Evolutionary conservation across 1,140 invertebrate species (phyloP).

Genomic region (Panagrolaimus sp.): DNA sequence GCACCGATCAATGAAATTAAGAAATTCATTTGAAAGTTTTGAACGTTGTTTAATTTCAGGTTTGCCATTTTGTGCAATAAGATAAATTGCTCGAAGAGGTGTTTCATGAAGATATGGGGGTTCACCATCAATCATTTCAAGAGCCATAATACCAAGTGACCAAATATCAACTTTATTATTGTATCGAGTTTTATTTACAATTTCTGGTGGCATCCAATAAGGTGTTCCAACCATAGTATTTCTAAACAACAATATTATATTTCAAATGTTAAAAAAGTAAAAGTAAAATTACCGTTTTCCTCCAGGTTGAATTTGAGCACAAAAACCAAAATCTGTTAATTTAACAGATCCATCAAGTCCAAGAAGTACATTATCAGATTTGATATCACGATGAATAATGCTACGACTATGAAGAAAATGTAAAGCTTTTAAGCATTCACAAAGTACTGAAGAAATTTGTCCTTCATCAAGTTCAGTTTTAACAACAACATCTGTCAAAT

Average conservation of each 20-base stretch:
- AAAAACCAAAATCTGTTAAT: conserved; percentile 53
- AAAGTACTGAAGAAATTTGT: conserved; percentile 57
- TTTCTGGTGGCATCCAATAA: conserved; percentile 84
- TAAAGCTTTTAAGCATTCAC: conserved; percentile 52
- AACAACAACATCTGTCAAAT: conserved; percentile 64
- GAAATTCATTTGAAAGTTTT: conserved; percentile 47
- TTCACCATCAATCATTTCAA: conserved; percentile 58
- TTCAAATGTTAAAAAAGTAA: not conserved
- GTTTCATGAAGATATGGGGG: conserved; percentile 56
- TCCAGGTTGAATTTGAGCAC: conserved; percentile 56
- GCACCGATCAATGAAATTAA: conserved; percentile 54
- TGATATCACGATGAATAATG: conserved; percentile 57
- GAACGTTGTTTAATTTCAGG: conserved; percentile 51
- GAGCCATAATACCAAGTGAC: conserved; percentile 53
- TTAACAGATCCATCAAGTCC: conserved; percentile 56
- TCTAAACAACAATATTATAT: conserved; percentile 3
- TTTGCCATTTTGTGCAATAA: conserved; percentile 58
- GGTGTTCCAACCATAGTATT: conserved; percentile 69
- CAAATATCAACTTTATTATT: conserved; percentile 58
- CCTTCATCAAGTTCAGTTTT: conserved; percentile 63
- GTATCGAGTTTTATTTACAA: conserved; percentile 59
- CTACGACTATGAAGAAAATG: conserved; percentile 53
- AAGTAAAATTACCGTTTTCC: conserved; percentile 32
- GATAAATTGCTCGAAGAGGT: conserved; percentile 54
- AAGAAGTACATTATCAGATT: conserved; percentile 56